These are phyloP conservation scores for Harpegnathos saltator DNA, from an alignment of 1,140 invertebrate genomes.

Conservation along the genomic window DNA sequence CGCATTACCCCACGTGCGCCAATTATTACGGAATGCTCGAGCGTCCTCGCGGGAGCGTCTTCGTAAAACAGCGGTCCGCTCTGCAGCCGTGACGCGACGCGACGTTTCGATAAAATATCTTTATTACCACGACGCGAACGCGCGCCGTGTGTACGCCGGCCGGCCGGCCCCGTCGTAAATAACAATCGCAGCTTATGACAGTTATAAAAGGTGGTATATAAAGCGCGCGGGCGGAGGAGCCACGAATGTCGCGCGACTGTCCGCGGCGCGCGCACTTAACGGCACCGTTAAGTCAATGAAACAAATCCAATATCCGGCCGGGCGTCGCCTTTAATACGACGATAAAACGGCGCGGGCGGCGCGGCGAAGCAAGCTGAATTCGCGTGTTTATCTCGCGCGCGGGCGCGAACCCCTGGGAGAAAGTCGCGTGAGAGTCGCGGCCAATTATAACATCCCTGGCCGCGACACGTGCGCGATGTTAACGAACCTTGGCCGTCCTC, in stretches of 20 bases:
- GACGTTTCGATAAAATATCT: constrained; percentile 25
- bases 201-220: constrained; percentile 8
- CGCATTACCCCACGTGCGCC: constrained; percentile 1
- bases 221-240: not conserved
- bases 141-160: not conserved
- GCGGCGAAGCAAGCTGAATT: constrained; percentile 20
- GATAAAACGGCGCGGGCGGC: constrained; percentile 47
- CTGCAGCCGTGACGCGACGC: not conserved
- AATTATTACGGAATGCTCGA: constrained; percentile 8
- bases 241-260: not conserved
- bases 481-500: not conserved
- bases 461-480: not conserved
- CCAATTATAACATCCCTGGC: not conserved
- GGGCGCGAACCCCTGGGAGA: too few relatives aligned
- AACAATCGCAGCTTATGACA: constrained; percentile 17
- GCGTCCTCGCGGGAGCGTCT: not conserved
- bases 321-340: constrained; percentile 23
- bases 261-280: not conserved
- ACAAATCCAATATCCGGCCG: constrained; percentile 48
- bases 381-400: constrained; percentile 10
- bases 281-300: constrained; percentile 38
- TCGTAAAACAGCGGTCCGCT: too few relatives aligned
- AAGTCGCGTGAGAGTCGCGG: not conserved
- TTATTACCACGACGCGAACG: constrained; percentile 14
- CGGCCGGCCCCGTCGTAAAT: constrained; percentile 12